A percentile compares a stretch with the other conserved stretches of the same genome.
phyloP scores from a whole-genome alignment of 2,113 vertebrate genomes.

The Ceyx cyanopectus region DNA sequence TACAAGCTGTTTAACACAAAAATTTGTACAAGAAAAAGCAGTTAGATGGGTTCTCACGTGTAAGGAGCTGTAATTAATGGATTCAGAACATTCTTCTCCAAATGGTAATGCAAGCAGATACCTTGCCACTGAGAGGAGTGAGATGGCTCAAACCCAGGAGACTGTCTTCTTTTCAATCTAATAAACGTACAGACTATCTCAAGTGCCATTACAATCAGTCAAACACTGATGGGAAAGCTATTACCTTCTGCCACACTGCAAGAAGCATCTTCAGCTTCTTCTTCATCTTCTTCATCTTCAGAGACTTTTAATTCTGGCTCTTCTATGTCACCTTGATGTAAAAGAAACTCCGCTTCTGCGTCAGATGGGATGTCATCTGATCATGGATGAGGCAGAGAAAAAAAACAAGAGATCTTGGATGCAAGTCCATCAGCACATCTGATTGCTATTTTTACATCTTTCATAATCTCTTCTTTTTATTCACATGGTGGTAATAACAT shows the following conservation, averaged over 20 bases:
- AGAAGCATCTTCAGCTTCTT: slow-evolving; percentile 25
- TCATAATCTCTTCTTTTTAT: background rate
- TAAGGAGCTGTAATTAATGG: background rate
- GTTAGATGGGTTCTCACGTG: background rate
- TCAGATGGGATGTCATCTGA: slow-evolving; percentile 91
- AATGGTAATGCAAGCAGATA: background rate
- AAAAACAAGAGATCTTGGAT: background rate
- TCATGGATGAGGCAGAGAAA: background rate
- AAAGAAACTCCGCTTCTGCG: slow-evolving; percentile 85
- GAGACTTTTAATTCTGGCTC: slow-evolving; percentile 65
- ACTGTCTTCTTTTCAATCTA: background rate
- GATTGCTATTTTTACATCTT: background rate
- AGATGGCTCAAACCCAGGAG: background rate
- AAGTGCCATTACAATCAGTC: background rate
- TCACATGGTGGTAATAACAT: background rate
- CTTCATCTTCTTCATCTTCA: slow-evolving; percentile 70
- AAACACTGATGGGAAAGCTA: background rate
- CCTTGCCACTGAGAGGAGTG: background rate
- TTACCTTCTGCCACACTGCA: slow-evolving; percentile 55
- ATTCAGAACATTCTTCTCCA: background rate
- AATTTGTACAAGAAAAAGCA: background rate
- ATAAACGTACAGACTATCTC: background rate
- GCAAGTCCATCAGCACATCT: background rate
- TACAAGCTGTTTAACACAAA: background rate
- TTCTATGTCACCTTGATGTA: slow-evolving; percentile 26